Conservation (phyloP, 1,140 invertebrate genomes). For the Asobara japonica region DNA sequence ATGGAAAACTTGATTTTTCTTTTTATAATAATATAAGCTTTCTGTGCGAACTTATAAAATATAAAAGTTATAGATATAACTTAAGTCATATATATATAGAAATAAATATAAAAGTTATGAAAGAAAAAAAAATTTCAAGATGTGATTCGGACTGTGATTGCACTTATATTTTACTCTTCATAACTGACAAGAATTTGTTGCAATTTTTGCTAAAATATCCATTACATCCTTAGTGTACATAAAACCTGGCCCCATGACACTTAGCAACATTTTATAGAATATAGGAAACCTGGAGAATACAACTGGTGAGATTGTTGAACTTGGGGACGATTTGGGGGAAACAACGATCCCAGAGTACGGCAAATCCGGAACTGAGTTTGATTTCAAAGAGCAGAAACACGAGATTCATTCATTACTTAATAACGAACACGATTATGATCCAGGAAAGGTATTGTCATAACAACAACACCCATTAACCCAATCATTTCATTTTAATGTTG, state of each 20-base stretch:
- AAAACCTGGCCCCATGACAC: background rate
- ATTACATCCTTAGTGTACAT: too few species aligned
- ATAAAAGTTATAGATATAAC: too few species aligned
- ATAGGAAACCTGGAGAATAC: conserved; percentile 26
- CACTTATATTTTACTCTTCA: too few species aligned
- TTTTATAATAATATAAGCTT: too few species aligned
- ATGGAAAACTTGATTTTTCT: too few species aligned
- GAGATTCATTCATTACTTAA: conserved; percentile 35
- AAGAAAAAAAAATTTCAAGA: too few species aligned
- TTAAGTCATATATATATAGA: too few species aligned
- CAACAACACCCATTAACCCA: background rate
- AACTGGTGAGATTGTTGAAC: conserved; percentile 27
- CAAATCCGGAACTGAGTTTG: conserved; percentile 26
- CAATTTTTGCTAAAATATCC: too few species aligned
- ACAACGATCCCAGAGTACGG: conserved; percentile 22
- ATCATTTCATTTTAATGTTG: background rate
- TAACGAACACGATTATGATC: conserved; percentile 34
- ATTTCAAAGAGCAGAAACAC: conserved; percentile 31
- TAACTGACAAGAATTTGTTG: too few species aligned
- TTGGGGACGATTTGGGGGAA: conserved; percentile 17
- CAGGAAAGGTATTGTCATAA: conserved; percentile 33
- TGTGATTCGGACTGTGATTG: too few species aligned
- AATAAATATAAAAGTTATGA: too few species aligned
- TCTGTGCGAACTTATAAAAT: too few species aligned
- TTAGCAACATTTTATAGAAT: background rate